These are phyloP conservation scores for Ceyx margarethae DNA, from an alignment of 2,113 vertebrate species.

Conservation along the genomic window DNA sequence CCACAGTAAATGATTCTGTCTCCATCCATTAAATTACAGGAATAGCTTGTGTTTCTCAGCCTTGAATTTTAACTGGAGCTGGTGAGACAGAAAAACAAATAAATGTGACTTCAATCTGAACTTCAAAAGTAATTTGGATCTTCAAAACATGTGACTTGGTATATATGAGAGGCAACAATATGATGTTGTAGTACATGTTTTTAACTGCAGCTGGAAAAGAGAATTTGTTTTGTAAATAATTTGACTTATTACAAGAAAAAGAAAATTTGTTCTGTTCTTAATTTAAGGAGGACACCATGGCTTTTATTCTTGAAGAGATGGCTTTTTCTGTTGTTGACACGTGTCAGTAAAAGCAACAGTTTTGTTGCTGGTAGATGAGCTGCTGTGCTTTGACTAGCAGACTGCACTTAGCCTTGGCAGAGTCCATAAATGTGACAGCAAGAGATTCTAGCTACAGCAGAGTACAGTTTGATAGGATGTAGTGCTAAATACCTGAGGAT, in stretches of 20 bases:
- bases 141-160: neutral
- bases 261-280: neutral
- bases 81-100: neutral
- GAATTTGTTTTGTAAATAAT: neutral
- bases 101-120: neutral
- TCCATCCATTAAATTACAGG: slow-evolving; percentile 53
- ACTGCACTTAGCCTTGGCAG: slow-evolving; percentile 26
- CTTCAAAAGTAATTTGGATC: neutral
- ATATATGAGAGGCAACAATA: neutral
- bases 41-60: neutral
- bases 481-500: neutral
- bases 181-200: neutral
- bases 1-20: slow-evolving; percentile 40
- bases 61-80: slow-evolving; percentile 16
- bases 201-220: neutral
- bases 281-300: neutral
- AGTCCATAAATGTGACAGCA: slow-evolving; percentile 23
- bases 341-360: neutral
- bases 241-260: neutral
- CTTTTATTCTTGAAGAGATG: neutral
- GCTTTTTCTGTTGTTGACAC: neutral
- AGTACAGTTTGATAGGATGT: neutral
- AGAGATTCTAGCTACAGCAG: neutral
- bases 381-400: slow-evolving; percentile 29
- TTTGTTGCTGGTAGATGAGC: neutral